Percentiles rank a stretch among this genome's conserved stretches.
phyloP scores from a whole-genome alignment of 2,888 invertebrate species.

The Lithophane semibrunnea region DNA sequence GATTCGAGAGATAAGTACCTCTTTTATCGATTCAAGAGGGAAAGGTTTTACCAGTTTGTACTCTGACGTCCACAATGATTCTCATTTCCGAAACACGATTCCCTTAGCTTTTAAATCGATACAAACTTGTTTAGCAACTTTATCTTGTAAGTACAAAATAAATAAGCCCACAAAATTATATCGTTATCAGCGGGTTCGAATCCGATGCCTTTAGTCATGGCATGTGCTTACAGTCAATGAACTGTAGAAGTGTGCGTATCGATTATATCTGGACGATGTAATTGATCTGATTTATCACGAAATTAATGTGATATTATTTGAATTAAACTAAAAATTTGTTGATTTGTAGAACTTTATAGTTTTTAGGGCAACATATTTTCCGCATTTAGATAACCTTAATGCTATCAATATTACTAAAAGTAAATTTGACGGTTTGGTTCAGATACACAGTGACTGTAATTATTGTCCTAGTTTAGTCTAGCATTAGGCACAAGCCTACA shows the following conservation, averaged over 20 bases:
- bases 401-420: neutral
- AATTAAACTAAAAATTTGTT: neutral
- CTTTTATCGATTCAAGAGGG: too few species aligned
- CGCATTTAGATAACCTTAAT: neutral
- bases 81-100: neutral
- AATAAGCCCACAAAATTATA: slow-evolving; percentile 19
- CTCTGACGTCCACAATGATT: neutral
- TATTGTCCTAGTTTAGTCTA: neutral
- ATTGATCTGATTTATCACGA: neutral
- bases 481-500: neutral
- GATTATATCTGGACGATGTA: neutral
- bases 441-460: neutral
- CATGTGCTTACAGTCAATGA: slow-evolving; percentile 41
- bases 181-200: slow-evolving; percentile 18
- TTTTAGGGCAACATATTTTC: neutral
- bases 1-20: too few species aligned
- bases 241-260: slow-evolving; percentile 23
- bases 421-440: neutral
- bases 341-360: neutral
- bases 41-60: neutral
- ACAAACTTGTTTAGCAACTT: slow-evolving; percentile 4
- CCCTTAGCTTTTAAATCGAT: neutral
- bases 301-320: neutral
- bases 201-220: neutral
- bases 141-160: slow-evolving; percentile 24